Evolutionary conservation across 2,113 vertebrate genomes (phyloP).

Genomic region (Ellobius talpinus): DNA sequence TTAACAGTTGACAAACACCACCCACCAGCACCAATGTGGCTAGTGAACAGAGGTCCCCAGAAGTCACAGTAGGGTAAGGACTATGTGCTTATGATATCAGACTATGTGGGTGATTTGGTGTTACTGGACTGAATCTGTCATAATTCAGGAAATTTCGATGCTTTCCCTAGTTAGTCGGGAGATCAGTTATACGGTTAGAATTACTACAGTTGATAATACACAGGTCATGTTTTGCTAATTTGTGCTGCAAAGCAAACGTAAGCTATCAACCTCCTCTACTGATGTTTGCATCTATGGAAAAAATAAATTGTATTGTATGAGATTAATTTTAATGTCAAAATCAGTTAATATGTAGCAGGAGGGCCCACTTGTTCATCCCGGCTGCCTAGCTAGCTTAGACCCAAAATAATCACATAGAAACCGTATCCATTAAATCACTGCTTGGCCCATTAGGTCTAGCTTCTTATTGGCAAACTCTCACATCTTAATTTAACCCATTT

Average conservation of each 20-base stretch:
- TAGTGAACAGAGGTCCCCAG: not conserved
- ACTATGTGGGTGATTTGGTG: not conserved
- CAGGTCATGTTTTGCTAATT: not conserved
- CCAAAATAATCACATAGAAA: no score
- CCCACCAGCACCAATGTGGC: no score
- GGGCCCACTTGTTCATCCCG: no score
- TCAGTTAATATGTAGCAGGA: no score
- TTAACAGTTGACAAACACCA: not conserved
- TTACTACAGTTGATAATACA: not conserved
- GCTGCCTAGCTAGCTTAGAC: no score
- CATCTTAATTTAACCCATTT: no score
- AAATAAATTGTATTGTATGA: not conserved
- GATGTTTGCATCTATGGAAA: not conserved
- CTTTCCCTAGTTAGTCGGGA: not conserved
- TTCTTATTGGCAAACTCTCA: no score
- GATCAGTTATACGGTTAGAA: not conserved
- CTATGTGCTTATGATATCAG: not conserved
- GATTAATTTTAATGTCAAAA: constrained; percentile 20
- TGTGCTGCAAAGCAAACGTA: not conserved
- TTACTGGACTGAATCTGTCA: not conserved
- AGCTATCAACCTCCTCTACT: not conserved
- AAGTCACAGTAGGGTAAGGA: not conserved
- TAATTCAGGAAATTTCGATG: not conserved
- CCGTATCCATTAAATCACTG: no score
- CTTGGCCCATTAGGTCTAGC: no score